phyloP scores from a whole-genome alignment of 2,888 invertebrate genomes.

The Carcina quercana region DNA sequence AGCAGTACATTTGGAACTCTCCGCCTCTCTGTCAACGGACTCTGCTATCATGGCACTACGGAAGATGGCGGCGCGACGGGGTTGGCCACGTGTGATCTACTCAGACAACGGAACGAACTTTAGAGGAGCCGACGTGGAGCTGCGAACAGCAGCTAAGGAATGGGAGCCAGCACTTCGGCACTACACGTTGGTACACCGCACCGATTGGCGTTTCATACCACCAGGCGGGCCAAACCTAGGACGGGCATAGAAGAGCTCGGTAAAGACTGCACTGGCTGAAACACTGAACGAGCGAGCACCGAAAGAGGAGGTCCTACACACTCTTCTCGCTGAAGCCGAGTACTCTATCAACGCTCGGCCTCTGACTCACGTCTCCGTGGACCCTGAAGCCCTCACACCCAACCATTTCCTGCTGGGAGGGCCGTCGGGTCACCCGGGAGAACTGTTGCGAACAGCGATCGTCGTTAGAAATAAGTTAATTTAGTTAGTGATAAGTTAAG shows the following conservation, averaged over 20 bases:
- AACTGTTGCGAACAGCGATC: too few relatives aligned
- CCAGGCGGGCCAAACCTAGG: background rate
- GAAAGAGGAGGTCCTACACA: background rate
- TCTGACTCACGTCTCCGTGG: background rate
- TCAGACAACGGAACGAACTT: constrained; percentile 3
- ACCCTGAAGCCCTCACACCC: background rate
- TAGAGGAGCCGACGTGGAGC: background rate
- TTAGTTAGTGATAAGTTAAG: too few relatives aligned
- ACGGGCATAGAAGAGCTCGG: background rate
- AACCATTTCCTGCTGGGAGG: background rate
- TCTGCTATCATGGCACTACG: constrained; percentile 1
- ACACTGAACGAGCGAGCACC: background rate
- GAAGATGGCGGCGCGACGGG: constrained; percentile 1
- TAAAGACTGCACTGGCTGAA: background rate
- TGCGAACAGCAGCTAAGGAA: background rate
- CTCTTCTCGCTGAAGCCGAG: background rate
- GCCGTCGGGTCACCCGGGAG: background rate
- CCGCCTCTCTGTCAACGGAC: background rate
- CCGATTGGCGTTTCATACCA: background rate
- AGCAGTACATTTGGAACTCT: constrained; percentile 1
- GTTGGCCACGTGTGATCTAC: constrained; percentile 1
- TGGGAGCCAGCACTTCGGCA: background rate
- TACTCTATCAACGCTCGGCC: background rate
- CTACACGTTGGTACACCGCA: background rate
- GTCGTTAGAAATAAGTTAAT: too few relatives aligned